Percentiles rank a stretch among this genome's conserved stretches.
These are phyloP conservation scores for Progne subis DNA, from an alignment of 2,113 vertebrate species.

Conservation along the genomic window DNA sequence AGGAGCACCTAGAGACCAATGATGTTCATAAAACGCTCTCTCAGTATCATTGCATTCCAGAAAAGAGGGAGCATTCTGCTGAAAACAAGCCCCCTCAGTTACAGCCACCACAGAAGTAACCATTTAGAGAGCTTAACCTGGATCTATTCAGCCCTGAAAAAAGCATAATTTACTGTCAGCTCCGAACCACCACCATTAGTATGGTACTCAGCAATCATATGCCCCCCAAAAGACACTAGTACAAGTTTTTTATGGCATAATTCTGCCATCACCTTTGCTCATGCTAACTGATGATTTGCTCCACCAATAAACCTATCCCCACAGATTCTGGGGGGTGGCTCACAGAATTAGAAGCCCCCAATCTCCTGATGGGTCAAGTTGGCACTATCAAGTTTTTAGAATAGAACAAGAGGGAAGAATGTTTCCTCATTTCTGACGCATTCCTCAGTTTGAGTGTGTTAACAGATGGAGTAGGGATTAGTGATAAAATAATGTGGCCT, in stretches of 20 bases:
- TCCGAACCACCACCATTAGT: background rate
- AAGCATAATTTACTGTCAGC: background rate
- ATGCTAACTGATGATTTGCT: background rate
- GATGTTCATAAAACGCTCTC: background rate
- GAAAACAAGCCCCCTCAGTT: background rate
- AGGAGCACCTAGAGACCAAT: background rate
- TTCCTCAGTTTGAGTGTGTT: background rate
- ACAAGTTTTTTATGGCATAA: background rate
- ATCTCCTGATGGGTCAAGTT: background rate
- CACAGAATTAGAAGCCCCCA: background rate
- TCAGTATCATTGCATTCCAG: background rate
- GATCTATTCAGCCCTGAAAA: background rate
- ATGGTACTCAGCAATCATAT: background rate
- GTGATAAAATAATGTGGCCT: slow-evolving; percentile 21
- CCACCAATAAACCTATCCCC: background rate
- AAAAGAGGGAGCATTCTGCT: background rate
- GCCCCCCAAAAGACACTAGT: background rate
- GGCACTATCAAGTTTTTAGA: background rate
- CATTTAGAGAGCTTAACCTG: background rate
- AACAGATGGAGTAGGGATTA: slow-evolving; percentile 54
- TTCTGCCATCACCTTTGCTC: background rate
- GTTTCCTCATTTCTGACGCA: background rate
- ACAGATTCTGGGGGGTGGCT: background rate
- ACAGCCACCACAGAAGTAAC: background rate
- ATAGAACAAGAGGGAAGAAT: background rate